Evolutionary conservation across 2,797 vertebrate species (phyloP).

Genomic region (Linurgus olivaceus): DNA sequence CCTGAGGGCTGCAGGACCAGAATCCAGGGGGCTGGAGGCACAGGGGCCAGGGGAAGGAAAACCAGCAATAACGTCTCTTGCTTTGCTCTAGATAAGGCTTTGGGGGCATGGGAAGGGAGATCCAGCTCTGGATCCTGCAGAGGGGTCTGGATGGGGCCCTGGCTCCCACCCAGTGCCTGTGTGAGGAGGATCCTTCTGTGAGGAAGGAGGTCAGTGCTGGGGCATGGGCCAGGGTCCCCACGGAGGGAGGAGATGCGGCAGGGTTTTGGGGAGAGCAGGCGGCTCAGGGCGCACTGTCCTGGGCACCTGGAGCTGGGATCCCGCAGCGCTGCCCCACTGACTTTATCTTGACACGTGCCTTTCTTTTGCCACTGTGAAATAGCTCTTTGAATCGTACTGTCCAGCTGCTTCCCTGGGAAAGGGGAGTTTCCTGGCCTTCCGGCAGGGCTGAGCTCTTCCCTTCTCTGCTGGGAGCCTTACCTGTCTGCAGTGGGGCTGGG

Average conservation of each 20-base stretch:
- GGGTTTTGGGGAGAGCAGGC: not conserved
- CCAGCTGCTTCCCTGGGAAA: not conserved
- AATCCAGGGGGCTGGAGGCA: not conserved
- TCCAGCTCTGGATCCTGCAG: not conserved
- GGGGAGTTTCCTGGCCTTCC: not conserved
- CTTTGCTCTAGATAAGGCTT: conserved; percentile 12
- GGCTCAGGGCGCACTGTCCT: accelerated
- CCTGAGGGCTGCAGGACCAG: not conserved
- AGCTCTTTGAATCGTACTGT: conserved; percentile 53
- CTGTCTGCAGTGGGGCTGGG: not conserved
- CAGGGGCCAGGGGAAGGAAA: not conserved
- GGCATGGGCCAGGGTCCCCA: not conserved
- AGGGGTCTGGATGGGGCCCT: not conserved
- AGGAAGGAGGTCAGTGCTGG: not conserved
- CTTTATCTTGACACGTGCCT: conserved; percentile 76
- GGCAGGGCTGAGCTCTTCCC: not conserved
- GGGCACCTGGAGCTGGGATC: not conserved
- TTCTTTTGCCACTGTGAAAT: conserved; percentile 81
- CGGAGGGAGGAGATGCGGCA: not conserved
- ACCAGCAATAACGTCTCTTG: conserved; percentile 6
- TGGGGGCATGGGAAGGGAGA: not conserved
- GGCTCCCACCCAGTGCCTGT: not conserved
- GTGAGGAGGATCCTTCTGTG: not conserved
- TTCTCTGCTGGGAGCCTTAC: not conserved
- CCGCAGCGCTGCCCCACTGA: not conserved